A percentile compares a stretch with the other conserved stretches of the same genome.
Evolutionary conservation across 2,797 vertebrate species (phyloP).

Genomic region (Hydrolagus colliei): DNA sequence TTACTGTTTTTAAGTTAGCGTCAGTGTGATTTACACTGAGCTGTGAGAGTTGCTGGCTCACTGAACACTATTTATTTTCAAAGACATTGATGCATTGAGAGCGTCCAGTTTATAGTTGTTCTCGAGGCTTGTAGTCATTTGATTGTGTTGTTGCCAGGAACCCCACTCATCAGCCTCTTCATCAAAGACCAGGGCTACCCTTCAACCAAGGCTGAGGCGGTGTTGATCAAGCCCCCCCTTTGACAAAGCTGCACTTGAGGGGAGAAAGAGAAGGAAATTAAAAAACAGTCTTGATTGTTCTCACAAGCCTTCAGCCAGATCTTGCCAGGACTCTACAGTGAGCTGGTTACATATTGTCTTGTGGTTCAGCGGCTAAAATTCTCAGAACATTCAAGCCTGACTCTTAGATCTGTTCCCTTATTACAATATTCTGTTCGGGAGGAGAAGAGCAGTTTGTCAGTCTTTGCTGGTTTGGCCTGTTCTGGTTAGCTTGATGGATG

Average conservation of each 20-base stretch:
- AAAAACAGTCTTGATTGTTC: neutral
- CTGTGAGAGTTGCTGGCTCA: neutral
- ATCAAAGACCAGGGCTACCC: neutral
- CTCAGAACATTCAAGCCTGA: neutral
- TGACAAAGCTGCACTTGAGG: neutral
- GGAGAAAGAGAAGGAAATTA: too few species aligned
- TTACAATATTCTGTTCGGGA: neutral
- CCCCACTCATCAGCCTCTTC: neutral
- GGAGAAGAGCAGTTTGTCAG: neutral
- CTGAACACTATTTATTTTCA: neutral
- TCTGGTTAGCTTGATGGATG: too few species aligned
- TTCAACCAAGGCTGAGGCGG: neutral
- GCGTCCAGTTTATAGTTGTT: neutral
- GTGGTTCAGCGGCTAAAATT: neutral
- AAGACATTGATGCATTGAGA: slow-evolving; percentile 15
- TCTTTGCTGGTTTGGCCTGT: too few species aligned
- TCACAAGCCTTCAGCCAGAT: neutral
- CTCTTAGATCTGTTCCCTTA: neutral
- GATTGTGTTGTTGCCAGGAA: slow-evolving; percentile 11
- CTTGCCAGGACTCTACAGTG: neutral
- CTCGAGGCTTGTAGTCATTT: neutral
- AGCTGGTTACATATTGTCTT: neutral
- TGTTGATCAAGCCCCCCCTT: neutral
- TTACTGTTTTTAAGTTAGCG: neutral
- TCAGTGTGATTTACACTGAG: neutral